Percentiles rank a stretch among this genome's conserved stretches.
These are phyloP conservation scores for Lepidurus arcticus DNA, from an alignment of 1,140 invertebrate genomes.

Conservation along the genomic window DNA sequence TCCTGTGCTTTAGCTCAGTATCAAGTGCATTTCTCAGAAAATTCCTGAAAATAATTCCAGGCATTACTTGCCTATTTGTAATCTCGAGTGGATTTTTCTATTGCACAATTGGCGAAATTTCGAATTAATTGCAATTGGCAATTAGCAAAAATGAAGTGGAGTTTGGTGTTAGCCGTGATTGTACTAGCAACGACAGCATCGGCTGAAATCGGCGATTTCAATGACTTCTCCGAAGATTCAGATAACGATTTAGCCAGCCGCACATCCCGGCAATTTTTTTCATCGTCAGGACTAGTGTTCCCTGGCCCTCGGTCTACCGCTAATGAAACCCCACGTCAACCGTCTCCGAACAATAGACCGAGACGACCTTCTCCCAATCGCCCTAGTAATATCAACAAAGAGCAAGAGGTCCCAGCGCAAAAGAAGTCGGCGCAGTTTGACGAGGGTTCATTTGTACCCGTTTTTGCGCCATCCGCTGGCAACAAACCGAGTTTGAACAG, in stretches of 20 bases:
- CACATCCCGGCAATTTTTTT: conserved; percentile 15
- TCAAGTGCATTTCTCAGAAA: not conserved
- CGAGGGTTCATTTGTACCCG: not conserved
- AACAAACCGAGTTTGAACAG: not conserved
- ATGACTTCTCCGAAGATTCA: not conserved
- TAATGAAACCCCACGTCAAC: not conserved
- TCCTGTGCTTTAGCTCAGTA: not conserved
- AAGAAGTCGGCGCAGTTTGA: not conserved
- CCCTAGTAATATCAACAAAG: not conserved
- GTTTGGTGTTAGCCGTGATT: conserved; percentile 19
- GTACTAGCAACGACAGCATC: not conserved
- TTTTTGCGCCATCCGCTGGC: not conserved
- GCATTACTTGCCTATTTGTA: not conserved
- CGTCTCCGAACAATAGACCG: not conserved
- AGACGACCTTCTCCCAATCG: not conserved
- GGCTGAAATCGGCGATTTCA: not conserved
- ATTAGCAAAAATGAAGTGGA: conserved; percentile 27
- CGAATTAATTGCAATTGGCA: not conserved
- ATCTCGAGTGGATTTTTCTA: not conserved
- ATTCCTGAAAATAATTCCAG: not conserved
- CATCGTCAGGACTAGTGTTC: conserved; percentile 29
- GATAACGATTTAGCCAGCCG: conserved; percentile 11
- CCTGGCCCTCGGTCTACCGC: conserved; percentile 2
- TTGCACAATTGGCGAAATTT: not conserved
- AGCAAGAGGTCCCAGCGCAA: not conserved